Evolutionary conservation across 2,797 vertebrate genomes (phyloP), one percentile per base, ranked within the genome.

Genomic region (Sebastes trivittatus): DNA sequence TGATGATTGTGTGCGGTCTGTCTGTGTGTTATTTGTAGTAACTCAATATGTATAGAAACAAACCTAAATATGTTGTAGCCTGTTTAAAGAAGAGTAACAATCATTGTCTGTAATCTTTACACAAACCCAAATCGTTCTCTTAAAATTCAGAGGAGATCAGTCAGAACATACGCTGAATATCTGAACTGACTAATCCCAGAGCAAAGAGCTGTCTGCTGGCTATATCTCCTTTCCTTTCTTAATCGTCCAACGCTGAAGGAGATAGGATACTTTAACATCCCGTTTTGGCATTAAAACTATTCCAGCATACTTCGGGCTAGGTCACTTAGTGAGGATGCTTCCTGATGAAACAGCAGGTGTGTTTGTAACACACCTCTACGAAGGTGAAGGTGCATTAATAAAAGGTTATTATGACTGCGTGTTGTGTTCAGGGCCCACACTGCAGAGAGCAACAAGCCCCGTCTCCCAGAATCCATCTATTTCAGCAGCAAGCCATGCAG

Each of bases 401-500:
- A 61, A 75, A 54, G n/a, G 2, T 32, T 64, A 9, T 42, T 54
- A 34, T 66, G 14, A 54, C 14, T 52, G 36, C 2, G 18, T 72
- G 68, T 77, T 76, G 36, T 55, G 55, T 71, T 60, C 22, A 55
- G 38, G 52, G 18, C 58, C 18, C 59, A 4, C 29, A 5, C 30
- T 27, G 56, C 52, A 25, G 49, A 18, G 61, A 69, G 55, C 56
- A 68, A 16, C 38, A 22, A 61, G 38, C 54, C n/a, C 62, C 13
- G 22, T 27, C 54, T 54, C 42, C 55, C 49, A 77, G 61, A 87
- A 87, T 89, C 75, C 82, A 87, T 91, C 85, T 78, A 64, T 89
- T 80, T 85, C 85, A 83, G 87, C 81, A 88, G 92, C 88, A 88
- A 93, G 89, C 84, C 75, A 75, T 86, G 85, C 75, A 82, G 68